Percentiles rank a stretch among this genome's conserved stretches.
Conservation (phyloP, 2,797 vertebrate species). For the Novumbra hubbsi region DNA sequence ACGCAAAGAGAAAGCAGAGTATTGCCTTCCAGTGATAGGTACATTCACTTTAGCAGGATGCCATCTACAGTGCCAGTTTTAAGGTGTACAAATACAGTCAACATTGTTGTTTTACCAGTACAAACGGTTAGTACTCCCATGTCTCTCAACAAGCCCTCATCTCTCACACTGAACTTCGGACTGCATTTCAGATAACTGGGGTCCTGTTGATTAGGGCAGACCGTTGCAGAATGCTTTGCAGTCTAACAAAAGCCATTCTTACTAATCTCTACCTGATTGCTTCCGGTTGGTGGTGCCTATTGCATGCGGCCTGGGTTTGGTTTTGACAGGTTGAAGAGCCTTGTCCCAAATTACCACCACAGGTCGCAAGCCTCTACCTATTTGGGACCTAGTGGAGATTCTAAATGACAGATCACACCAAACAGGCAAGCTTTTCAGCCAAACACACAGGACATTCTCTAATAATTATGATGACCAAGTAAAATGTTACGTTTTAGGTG, state of each 20-base stretch:
- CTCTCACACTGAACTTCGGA: neutral
- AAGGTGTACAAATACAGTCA: conserved; percentile 41
- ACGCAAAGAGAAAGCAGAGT: conserved; percentile 63
- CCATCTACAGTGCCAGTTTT: conserved; percentile 30
- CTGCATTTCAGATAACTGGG: neutral
- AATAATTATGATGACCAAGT: neutral
- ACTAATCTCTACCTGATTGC: no score
- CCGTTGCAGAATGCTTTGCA: no score
- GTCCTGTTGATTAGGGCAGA: no score
- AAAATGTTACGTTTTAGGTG: neutral
- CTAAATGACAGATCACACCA: neutral
- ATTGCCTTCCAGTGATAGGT: conserved; percentile 74
- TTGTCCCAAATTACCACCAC: neutral
- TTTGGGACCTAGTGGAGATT: conserved; percentile 3
- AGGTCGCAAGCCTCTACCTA: conserved; percentile 7
- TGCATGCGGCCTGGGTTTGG: neutral
- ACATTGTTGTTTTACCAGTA: conserved; percentile 32
- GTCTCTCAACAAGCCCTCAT: neutral
- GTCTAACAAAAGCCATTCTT: no score
- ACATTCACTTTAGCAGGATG: conserved; percentile 65
- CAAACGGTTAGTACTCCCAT: conserved; percentile 5
- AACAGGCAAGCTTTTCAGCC: neutral
- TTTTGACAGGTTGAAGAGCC: neutral
- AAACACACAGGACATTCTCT: neutral
- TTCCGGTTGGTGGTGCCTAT: no score